These are phyloP conservation scores for Hydrochoerus hydrochaeris DNA, from an alignment of 2,113 vertebrate species.

Conservation along the genomic window DNA sequence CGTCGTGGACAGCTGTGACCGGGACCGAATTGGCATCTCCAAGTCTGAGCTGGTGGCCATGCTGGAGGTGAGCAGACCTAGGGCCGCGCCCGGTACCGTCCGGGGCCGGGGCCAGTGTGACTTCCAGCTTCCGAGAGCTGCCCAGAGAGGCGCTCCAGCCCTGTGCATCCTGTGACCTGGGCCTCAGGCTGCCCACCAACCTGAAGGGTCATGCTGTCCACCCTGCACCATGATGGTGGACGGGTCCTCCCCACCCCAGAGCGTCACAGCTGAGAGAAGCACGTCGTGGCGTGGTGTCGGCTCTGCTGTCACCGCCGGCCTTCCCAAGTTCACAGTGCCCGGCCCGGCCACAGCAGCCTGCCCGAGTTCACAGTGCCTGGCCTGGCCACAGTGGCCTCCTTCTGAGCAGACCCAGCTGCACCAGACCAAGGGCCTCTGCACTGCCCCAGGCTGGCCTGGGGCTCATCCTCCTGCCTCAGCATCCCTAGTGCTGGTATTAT, in stretches of 20 bases:
- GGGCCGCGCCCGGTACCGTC: no score
- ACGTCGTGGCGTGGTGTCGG: no score
- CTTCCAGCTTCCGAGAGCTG: background rate
- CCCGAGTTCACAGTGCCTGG: no score
- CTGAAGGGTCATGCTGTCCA: background rate
- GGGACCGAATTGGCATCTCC: constrained; percentile 98
- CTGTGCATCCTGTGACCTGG: no score
- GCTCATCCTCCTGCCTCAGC: background rate
- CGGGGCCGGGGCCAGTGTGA: no score
- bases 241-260: no score
- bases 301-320: no score
- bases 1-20: constrained; percentile 98
- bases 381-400: background rate
- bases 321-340: no score
- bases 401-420: background rate
- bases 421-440: background rate
- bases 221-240: no score
- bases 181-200: no score
- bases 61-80: constrained; percentile 92
- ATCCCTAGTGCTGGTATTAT: background rate
- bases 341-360: no score
- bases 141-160: background rate
- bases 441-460: background rate
- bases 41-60: constrained; percentile 98
- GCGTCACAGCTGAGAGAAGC: no score